Conservation (phyloP, 1,140 invertebrate genomes). For the Lepidurus couesii region DNA sequence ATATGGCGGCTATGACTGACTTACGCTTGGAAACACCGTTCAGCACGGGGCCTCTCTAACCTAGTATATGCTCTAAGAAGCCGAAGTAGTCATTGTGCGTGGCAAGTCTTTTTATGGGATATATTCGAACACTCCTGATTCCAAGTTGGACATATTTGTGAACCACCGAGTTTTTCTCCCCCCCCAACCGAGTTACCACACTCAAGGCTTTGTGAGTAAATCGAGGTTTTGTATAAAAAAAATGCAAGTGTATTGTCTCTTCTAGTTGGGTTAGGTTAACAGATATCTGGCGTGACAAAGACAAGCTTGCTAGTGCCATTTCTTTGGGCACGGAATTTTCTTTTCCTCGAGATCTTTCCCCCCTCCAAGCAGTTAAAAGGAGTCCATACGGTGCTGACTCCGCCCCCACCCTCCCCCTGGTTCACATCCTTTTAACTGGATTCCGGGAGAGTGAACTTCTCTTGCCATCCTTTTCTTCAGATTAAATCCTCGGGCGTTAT, state of each 20-base stretch:
- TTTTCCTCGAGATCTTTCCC: not conserved
- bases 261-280: conserved; percentile 15
- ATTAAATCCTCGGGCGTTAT: not conserved
- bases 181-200: not conserved
- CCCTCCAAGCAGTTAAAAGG: not conserved
- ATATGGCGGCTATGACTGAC: too few relatives aligned
- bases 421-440: not conserved
- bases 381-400: not conserved
- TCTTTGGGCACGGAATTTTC: not conserved
- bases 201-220: not conserved
- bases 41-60: too few relatives aligned
- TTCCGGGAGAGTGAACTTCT: not conserved
- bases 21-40: too few relatives aligned
- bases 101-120: too few relatives aligned
- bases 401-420: not conserved
- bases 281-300: conserved; percentile 14
- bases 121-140: too few relatives aligned
- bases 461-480: not conserved
- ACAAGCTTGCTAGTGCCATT: not conserved
- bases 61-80: too few relatives aligned
- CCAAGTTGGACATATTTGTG: too few relatives aligned
- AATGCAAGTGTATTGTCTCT: not conserved
- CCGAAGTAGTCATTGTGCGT: too few relatives aligned
- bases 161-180: not conserved
- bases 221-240: not conserved